These are phyloP conservation scores for Acanthosepion pharaonis DNA, from an alignment of 2,888 invertebrate genomes.

Conservation along the genomic window DNA sequence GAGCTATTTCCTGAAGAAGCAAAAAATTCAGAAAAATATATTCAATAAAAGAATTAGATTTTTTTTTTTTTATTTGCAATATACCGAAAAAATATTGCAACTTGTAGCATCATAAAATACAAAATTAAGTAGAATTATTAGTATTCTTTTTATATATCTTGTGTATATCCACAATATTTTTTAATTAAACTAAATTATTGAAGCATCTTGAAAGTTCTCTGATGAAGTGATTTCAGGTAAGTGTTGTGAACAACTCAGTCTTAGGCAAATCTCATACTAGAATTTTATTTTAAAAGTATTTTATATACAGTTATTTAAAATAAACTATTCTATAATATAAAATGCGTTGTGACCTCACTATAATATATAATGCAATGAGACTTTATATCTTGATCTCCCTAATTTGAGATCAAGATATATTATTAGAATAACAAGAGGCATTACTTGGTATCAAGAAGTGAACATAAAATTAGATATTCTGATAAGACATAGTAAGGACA, in stretches of 20 bases:
- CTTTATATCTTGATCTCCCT: too few species aligned
- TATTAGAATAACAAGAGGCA: too few species aligned
- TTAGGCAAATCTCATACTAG: background rate
- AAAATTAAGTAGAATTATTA: background rate
- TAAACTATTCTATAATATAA: too few species aligned
- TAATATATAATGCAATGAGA: too few species aligned
- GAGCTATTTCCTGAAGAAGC: constrained; percentile 63
- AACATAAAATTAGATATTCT: too few species aligned
- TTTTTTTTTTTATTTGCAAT: background rate
- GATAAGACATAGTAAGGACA: too few species aligned
- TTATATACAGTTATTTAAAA: too few species aligned
- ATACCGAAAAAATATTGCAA: background rate
- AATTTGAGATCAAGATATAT: too few species aligned
- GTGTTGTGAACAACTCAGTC: background rate
- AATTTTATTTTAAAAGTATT: background rate
- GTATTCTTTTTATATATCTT: background rate
- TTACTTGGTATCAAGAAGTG: too few species aligned
- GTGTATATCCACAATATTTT: background rate
- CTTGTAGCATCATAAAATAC: background rate
- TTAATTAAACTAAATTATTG: background rate
- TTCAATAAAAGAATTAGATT: background rate
- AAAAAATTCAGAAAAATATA: background rate
- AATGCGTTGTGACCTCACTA: too few species aligned
- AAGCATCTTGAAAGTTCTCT: background rate
- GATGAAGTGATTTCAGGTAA: background rate